These are phyloP conservation scores for Momotus momota DNA, from an alignment of 2,797 vertebrate species.

Conservation along the genomic window DNA sequence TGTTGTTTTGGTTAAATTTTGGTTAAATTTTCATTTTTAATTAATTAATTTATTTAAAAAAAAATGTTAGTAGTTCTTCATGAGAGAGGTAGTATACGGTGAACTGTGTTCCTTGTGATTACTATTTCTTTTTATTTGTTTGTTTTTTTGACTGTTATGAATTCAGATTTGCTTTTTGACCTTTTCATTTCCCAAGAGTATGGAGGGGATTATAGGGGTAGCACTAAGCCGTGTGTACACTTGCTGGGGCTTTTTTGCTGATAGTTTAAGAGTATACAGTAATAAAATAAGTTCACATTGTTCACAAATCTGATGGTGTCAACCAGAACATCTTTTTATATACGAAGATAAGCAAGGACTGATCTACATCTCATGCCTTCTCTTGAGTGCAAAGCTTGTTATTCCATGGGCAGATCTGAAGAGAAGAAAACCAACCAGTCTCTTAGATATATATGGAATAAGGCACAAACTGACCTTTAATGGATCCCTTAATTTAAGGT, in stretches of 20 bases:
- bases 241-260: background rate
- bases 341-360: background rate
- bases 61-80: background rate
- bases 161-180: background rate
- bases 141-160: background rate
- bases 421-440: background rate
- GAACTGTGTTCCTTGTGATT: background rate
- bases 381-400: background rate
- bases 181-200: background rate
- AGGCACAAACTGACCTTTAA: background rate
- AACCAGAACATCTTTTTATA: background rate
- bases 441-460: background rate
- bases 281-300: background rate
- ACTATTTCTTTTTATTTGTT: background rate
- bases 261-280: background rate
- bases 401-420: background rate
- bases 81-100: background rate
- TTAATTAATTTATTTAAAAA: too few relatives aligned
- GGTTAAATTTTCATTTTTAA: too few relatives aligned
- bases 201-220: background rate
- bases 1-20: too few relatives aligned
- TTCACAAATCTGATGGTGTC: background rate
- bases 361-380: background rate
- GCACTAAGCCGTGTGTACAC: background rate
- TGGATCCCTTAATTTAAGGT: background rate